These are phyloP conservation scores for Metellina segmentata DNA, from an alignment of 2,888 invertebrate genomes.

Conservation along the genomic window DNA sequence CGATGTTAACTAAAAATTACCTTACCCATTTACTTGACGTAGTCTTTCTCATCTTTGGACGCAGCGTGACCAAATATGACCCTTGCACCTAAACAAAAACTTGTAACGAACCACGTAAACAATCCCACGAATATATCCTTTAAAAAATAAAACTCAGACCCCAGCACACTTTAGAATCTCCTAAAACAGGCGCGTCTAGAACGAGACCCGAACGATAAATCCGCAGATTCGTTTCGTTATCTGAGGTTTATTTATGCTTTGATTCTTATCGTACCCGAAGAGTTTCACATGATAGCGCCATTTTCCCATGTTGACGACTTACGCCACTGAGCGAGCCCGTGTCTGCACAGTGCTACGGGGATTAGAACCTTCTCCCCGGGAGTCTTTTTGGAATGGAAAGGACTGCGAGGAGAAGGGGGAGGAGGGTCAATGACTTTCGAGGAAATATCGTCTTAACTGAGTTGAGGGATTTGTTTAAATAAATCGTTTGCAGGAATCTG, in stretches of 20 bases:
- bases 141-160: neutral
- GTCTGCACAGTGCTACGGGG: conserved; percentile 2
- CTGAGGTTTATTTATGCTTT: neutral
- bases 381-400: neutral
- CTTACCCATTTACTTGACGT: no score
- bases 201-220: neutral
- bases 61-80: no score
- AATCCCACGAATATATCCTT: no score
- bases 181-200: neutral
- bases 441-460: conserved; percentile 37
- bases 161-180: neutral
- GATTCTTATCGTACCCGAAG: neutral
- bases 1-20: no score
- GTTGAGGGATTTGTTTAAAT: conserved; percentile 61
- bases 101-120: no score
- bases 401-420: conserved; percentile 2
- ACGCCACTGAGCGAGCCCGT: neutral
- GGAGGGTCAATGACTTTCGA: conserved; percentile 39
- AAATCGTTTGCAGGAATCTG: conserved; percentile 31
- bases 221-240: neutral
- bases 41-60: no score
- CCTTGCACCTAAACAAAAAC: no score
- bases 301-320: neutral
- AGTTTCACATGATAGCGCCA: neutral
- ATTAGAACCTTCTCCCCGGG: neutral